Conservation (phyloP, 2,113 vertebrate genomes). For the Charadrius vociferus region DNA sequence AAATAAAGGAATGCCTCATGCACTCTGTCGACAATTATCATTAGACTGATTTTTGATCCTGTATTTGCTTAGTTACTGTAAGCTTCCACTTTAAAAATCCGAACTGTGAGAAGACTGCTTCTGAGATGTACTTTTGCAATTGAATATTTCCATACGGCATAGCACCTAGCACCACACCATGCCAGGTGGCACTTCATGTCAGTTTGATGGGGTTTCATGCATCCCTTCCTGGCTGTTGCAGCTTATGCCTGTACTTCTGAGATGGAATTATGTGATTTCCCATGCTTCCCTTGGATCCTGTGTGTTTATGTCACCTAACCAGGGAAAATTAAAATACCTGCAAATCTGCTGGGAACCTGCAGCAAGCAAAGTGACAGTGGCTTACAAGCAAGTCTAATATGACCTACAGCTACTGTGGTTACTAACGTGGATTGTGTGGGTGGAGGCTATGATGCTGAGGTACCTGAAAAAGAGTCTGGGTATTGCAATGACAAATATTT, state of each 20-base stretch:
- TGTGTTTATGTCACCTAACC: not conserved
- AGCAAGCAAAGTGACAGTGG: not conserved
- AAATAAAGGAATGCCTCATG: not conserved
- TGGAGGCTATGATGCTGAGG: not conserved
- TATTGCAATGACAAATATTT: not conserved
- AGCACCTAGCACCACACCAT: not conserved
- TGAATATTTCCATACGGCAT: not conserved
- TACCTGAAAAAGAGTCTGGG: not conserved
- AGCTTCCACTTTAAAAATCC: not conserved
- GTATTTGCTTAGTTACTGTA: not conserved
- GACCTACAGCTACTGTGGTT: not conserved
- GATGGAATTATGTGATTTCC: not conserved
- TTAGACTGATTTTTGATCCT: not conserved
- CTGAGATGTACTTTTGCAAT: not conserved
- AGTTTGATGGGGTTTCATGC: not conserved
- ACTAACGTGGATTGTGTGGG: not conserved
- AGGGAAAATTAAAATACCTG: not conserved
- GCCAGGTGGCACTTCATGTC: not conserved
- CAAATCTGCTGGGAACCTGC: not conserved
- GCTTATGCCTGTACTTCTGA: not conserved
- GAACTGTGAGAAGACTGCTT: not conserved
- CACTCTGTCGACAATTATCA: not conserved
- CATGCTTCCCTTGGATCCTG: not conserved
- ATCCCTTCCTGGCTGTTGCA: not conserved
- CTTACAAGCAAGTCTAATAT: not conserved